Percentiles rank a stretch among this genome's conserved stretches.
Evolutionary conservation across 2,888 invertebrate genomes (phyloP).

Genomic region (Nysson spinosus): DNA sequence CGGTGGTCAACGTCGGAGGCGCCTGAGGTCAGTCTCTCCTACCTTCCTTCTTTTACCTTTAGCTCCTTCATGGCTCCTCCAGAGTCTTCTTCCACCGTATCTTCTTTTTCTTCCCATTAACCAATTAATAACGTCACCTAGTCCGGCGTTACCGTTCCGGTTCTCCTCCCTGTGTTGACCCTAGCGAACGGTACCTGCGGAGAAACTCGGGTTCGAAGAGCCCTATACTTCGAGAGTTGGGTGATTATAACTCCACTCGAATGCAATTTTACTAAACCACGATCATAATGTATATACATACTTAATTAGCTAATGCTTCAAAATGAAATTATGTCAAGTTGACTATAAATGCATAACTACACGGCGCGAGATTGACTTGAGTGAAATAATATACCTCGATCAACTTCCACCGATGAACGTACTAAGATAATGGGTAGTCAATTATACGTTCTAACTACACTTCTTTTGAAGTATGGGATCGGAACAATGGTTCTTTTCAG

Average conservation of each 20-base stretch:
- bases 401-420: conserved; percentile 33
- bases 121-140: conserved; percentile 74
- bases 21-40: conserved; percentile 55
- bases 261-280: conserved; percentile 28
- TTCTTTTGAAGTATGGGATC: conserved; percentile 27
- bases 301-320: no score
- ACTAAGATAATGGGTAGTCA: conserved; percentile 33
- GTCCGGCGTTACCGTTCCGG: conserved; percentile 63
- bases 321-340: no score
- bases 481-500: conserved; percentile 45
- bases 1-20: conserved; percentile 53
- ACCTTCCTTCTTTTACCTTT: conserved; percentile 36
- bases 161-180: conserved; percentile 59
- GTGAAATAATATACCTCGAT: conserved; percentile 30
- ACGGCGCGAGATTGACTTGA: conserved; percentile 36
- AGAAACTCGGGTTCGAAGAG: conserved; percentile 61
- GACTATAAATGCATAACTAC: background rate
- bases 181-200: conserved; percentile 64
- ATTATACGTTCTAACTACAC: conserved; percentile 25
- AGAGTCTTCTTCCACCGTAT: conserved; percentile 35
- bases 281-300: no score
- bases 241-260: conserved; percentile 47
- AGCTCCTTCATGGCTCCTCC: conserved; percentile 23
- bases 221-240: conserved; percentile 44
- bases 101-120: conserved; percentile 64